Evolutionary conservation across 1,140 invertebrate species (phyloP), one percentile per base, ranked within the genome.

Genomic region (Halictus rubicundus): DNA sequence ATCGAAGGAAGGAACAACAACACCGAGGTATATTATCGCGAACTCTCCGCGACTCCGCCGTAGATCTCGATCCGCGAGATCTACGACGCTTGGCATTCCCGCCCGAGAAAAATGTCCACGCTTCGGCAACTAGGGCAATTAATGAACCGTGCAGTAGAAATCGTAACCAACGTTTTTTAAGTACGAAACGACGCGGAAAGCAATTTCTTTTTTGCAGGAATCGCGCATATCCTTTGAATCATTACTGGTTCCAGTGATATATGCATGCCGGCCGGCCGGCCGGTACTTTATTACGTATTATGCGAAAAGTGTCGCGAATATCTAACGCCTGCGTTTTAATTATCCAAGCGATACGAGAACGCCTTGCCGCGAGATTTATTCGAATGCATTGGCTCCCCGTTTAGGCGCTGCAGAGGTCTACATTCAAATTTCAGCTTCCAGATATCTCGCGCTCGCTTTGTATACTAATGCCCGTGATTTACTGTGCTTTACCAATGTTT

Each of bases 31-130:
- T 32, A 32, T 32, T 32, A 32, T 32, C 32, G 32, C 32, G 32
- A 32, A 32, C 5, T 2, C 27, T 54, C 59, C 59, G 25, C 52
- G 21, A 21, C n/a, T n/a, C 7, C 0, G 49, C 52, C 49, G 39
- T 16, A 61, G 60, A 78, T 74, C 49, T n/a, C n/a, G 71, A 83
- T 69, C 63, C 52, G 61, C 39, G 16, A 42, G 52, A 82, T 83
- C 27, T 27, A 37, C 14, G 14, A 61, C 59, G 77, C 66, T 85
- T 70, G 46, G 49, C 83, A 74, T 71, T 80, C 57, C 32, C 39
- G 37, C 72, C 12, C 49, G 46, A 25, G 39, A 65, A 59, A 83
- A 69, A 71, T 64, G 59, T 77, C 66, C 75, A 61, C 68, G 54
- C 57, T 77, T 19, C 66, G 32, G 42, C 42, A 42, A 63, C 42